Base-by-base conservation (phyloP, 2,797 vertebrate genomes). In the Lacerta bilineata region DNA sequence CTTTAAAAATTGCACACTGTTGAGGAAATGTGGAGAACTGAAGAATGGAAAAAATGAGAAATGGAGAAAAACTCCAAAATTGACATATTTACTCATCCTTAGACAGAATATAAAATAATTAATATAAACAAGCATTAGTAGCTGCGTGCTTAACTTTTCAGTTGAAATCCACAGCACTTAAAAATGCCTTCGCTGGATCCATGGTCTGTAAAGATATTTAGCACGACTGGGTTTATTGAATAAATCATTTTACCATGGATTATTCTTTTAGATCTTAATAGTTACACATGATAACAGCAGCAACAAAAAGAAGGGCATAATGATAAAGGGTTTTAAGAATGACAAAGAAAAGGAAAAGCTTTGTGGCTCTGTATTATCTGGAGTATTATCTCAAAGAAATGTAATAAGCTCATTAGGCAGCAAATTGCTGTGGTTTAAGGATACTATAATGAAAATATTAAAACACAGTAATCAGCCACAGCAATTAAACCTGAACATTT, bases 351-450 rank as follows among this genome's bases (percentile, higher is more conserved):
- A 87, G 0, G 55, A 91, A 39, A 78, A 80, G 7, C 39, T 64
- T 20, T 91, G 59, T 10, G 59, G 71, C 23, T 25, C 83, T 25
- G 29, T 50, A 74, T 81, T 90, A 85, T 69, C 39, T 61, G 39
- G 80, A 77, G 1, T 23, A 27, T 76, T 50, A 90, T 85, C 90
- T 50, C 6, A 61, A 2, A 90, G 43, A 91, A 83, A 74, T 7
- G 41, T 92, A 86, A 64, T n/a, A 92, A 89, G 68, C 25, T 91
- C 83, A 90, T 93, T 93, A 94, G 83, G 81, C 68, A 92, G 55
- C 46, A 92, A 92, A 94, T 93, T 90, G 93, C 0, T 64, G 71
- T 17, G 71, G 46, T 93, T 94, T 91, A 89, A 76, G 89, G 88
- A 91, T 92, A 87, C 36, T 55, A 50, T 76, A 23, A 84, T 87